Evolutionary conservation across 2,797 vertebrate species (phyloP).

Genomic region (Myripristis murdjan): DNA sequence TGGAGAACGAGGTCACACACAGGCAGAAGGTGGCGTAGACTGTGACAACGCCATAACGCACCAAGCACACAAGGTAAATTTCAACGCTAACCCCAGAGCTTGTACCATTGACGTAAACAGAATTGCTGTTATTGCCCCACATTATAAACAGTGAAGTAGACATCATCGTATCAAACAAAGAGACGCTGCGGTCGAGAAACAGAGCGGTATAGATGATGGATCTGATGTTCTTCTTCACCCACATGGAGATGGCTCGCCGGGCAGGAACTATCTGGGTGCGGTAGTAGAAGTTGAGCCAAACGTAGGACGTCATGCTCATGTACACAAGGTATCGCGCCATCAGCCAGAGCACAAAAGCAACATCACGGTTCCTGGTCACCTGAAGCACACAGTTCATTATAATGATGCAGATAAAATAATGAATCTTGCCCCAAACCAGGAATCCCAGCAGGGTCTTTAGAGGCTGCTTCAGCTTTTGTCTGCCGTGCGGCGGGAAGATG

Average conservation of each 20-base stretch:
- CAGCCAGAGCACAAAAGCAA: accelerated
- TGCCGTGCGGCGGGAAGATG: constrained; percentile 14
- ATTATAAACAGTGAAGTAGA: accelerated
- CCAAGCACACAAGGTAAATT: too few species aligned
- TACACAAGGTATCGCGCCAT: background rate
- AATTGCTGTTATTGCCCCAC: accelerated
- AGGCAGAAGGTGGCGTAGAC: constrained; percentile 22
- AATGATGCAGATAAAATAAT: constrained; percentile 22
- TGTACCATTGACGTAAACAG: background rate
- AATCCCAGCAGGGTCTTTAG: constrained; percentile 57
- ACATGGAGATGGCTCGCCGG: constrained; percentile 32
- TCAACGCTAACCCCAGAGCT: too few species aligned
- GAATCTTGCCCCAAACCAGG: constrained; percentile 37
- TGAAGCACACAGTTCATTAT: accelerated
- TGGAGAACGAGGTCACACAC: constrained; percentile 37
- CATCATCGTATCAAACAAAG: background rate
- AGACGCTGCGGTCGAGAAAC: constrained; percentile 9
- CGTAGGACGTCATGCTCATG: constrained; percentile 37
- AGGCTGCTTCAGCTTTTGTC: constrained; percentile 55
- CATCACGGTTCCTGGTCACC: accelerated
- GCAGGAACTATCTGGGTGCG: constrained; percentile 69
- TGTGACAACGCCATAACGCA: too few species aligned
- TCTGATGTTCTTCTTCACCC: constrained; percentile 70
- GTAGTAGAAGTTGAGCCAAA: constrained; percentile 73
- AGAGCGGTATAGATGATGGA: constrained; percentile 43